Conservation (phyloP, 2,888 invertebrate genomes). For the Carcina quercana region DNA sequence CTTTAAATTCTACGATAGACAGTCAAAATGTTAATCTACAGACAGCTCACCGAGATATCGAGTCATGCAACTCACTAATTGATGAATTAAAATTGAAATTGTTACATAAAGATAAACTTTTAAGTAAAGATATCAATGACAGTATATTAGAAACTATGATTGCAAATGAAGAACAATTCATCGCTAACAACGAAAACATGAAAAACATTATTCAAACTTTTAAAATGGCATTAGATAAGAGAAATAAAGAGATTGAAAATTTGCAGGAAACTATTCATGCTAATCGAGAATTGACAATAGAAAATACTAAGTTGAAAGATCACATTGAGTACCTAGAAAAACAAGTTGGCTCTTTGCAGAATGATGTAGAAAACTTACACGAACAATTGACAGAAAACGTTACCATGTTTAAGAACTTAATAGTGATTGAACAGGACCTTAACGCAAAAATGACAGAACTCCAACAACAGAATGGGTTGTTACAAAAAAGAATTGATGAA, state of each 20-base stretch:
- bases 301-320: constrained; percentile 18
- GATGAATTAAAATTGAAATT: constrained; percentile 48
- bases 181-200: constrained; percentile 58
- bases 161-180: constrained; percentile 45
- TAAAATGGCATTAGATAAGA: constrained; percentile 34
- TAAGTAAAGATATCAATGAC: constrained; percentile 29
- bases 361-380: constrained; percentile 27
- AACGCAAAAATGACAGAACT: constrained; percentile 23
- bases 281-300: constrained; percentile 9
- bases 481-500: constrained; percentile 24
- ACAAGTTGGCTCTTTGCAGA: constrained; percentile 26
- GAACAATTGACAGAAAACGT: constrained; percentile 27
- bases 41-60: constrained; percentile 35
- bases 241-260: constrained; percentile 40
- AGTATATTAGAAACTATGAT: constrained; percentile 41
- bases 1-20: constrained; percentile 41
- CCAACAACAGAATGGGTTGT: constrained; percentile 21
- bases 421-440: constrained; percentile 29
- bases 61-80: constrained; percentile 42
- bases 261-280: constrained; percentile 28
- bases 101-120: constrained; percentile 27
- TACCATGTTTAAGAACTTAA: constrained; percentile 28
- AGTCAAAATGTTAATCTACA: constrained; percentile 38
- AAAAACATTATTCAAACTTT: constrained; percentile 49
- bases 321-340: constrained; percentile 28